Conservation (phyloP, 1,140 invertebrate genomes). For the Rhopalosiphum maidis region DNA sequence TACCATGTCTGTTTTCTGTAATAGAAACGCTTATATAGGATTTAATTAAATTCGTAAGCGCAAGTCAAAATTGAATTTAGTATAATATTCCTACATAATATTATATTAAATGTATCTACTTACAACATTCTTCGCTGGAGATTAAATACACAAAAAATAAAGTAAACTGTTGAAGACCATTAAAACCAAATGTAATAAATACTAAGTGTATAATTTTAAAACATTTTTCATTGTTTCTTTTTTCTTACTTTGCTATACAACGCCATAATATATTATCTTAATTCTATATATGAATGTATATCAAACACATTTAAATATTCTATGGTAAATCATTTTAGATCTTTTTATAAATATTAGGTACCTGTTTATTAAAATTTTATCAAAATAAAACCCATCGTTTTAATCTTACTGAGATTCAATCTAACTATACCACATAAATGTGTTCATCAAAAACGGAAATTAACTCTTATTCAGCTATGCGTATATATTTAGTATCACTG, state of each 20-base stretch:
- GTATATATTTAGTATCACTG: not conserved
- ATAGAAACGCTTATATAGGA: not conserved
- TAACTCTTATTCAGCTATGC: not conserved
- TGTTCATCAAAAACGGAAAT: not conserved
- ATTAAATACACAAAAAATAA: not conserved
- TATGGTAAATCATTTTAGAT: not conserved
- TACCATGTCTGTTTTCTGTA: not conserved
- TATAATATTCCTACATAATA: constrained; percentile 8
- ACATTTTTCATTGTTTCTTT: not conserved
- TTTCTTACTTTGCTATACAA: not conserved
- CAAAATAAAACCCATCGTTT: not conserved
- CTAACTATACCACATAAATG: not conserved
- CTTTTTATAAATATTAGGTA: not conserved
- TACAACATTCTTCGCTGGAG: not conserved
- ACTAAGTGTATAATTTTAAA: not conserved
- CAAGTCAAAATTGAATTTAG: constrained; percentile 13
- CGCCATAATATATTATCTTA: not conserved
- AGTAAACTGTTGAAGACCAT: not conserved
- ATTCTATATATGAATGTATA: not conserved
- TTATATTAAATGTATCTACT: constrained; percentile 18
- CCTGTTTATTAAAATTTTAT: not conserved
- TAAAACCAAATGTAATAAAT: constrained; percentile 2
- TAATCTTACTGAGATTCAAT: not conserved
- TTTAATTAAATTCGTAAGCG: constrained; percentile 20
- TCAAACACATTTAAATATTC: not conserved